phyloP scores from a whole-genome alignment of 2,888 invertebrate species.

The Microplitis manilae region DNA sequence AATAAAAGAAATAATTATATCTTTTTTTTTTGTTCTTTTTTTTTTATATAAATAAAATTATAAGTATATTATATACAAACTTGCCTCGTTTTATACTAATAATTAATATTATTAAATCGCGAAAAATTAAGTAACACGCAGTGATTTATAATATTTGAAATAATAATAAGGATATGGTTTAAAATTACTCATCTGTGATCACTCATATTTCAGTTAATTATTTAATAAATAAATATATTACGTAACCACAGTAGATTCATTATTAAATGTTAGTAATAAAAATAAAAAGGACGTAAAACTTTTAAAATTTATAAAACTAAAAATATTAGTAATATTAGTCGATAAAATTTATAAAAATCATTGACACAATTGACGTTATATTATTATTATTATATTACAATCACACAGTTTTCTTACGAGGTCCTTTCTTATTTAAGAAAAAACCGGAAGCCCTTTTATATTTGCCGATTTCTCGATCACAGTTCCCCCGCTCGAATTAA shows the following conservation, averaged over 20 bases:
- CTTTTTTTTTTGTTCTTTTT: neutral
- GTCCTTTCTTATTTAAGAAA: slow-evolving; percentile 48
- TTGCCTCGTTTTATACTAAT: slow-evolving; percentile 15
- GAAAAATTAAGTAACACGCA: slow-evolving; percentile 19
- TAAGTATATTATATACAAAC: neutral
- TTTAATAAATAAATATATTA: slow-evolving; percentile 45
- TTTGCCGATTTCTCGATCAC: slow-evolving; percentile 41
- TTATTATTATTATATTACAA: slow-evolving; percentile 15
- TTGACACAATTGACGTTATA: slow-evolving; percentile 26
- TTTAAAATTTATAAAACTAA: neutral
- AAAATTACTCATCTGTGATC: slow-evolving; percentile 57
- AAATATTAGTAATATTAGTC: slow-evolving; percentile 6
- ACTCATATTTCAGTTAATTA: slow-evolving; percentile 48
- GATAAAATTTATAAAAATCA: slow-evolving; percentile 24
- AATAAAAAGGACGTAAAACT: slow-evolving; percentile 19
- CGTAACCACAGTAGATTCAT: slow-evolving; percentile 59
- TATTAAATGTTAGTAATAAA: slow-evolving; percentile 26
- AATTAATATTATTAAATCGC: slow-evolving; percentile 3
- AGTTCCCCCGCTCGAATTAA: slow-evolving; percentile 25
- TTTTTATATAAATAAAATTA: neutral
- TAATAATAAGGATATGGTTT: slow-evolving; percentile 58
- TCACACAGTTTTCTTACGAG: slow-evolving; percentile 39
- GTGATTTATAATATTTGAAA: slow-evolving; percentile 16
- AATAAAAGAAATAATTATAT: neutral
- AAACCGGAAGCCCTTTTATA: slow-evolving; percentile 48